Evolutionary conservation across 1,140 invertebrate genomes (phyloP).

Genomic region (Lasioglossum baleicum): DNA sequence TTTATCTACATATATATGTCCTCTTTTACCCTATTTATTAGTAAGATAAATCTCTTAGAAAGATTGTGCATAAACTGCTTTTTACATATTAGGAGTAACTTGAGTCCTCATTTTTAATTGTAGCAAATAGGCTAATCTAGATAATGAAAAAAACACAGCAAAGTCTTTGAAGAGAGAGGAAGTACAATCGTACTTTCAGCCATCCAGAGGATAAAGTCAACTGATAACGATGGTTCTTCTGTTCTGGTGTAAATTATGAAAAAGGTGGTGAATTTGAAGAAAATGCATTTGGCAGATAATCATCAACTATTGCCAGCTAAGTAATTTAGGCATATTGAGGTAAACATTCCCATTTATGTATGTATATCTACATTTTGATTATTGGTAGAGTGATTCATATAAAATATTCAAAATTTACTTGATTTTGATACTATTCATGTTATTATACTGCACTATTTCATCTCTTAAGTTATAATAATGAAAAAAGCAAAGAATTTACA

Average conservation of each 20-base stretch:
- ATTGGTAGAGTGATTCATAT: constrained; percentile 36
- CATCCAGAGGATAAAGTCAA: constrained; percentile 48
- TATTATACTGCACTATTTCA: constrained; percentile 48
- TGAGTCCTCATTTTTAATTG: constrained; percentile 68
- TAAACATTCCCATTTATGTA: constrained; percentile 52
- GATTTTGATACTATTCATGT: constrained; percentile 48
- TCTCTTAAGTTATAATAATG: constrained; percentile 30
- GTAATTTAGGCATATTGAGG: constrained; percentile 66
- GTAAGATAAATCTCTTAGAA: constrained; percentile 59
- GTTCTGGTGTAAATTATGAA: constrained; percentile 57
- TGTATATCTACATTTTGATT: constrained; percentile 41
- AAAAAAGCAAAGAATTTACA: too few species aligned
- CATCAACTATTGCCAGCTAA: constrained; percentile 62
- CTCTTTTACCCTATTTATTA: too few species aligned
- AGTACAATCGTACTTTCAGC: constrained; percentile 58
- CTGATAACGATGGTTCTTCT: constrained; percentile 43
- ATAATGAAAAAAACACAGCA: constrained; percentile 68
- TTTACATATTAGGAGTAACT: constrained; percentile 64
- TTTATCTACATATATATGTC: background rate
- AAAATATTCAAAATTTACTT: constrained; percentile 47
- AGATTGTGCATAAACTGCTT: constrained; percentile 59
- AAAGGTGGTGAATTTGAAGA: constrained; percentile 58
- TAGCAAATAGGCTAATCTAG: constrained; percentile 68
- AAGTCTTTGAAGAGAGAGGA: constrained; percentile 61
- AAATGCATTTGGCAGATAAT: constrained; percentile 64